These are phyloP conservation scores for Epistrophe eligans DNA, from an alignment of 2,888 invertebrate species.

Conservation along the genomic window DNA sequence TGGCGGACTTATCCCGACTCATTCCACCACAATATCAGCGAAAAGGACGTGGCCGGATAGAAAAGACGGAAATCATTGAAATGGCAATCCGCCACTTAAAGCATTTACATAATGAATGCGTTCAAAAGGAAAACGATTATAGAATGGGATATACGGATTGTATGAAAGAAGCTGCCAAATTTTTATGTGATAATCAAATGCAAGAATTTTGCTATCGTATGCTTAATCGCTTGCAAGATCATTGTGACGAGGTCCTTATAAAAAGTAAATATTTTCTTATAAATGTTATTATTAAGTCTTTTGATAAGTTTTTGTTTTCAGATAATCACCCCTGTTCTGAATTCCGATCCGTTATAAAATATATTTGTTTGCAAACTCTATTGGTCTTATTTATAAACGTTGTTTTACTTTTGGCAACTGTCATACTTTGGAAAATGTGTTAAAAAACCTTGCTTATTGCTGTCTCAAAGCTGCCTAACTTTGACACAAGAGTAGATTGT, in stretches of 20 bases:
- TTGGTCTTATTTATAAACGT: too few species aligned
- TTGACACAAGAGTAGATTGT: too few species aligned
- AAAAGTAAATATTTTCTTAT: constrained; percentile 84
- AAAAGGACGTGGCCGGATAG: constrained; percentile 97
- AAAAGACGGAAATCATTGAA: constrained; percentile 99
- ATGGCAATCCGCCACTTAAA: constrained; percentile 98
- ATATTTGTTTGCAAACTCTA: too few species aligned
- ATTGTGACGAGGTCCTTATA: constrained; percentile 87
- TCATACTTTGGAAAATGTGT: too few species aligned
- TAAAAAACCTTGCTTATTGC: too few species aligned
- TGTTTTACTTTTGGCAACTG: too few species aligned
- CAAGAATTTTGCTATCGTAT: constrained; percentile 93
- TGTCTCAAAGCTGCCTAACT: too few species aligned
- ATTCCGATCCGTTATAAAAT: too few species aligned
- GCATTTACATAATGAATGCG: constrained; percentile 89
- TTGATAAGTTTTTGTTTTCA: too few species aligned
- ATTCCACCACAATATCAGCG: constrained; percentile 97
- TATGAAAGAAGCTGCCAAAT: constrained; percentile 94
- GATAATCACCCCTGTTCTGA: too few species aligned
- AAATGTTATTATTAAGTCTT: not conserved
- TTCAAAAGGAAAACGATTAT: constrained; percentile 85
- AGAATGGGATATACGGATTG: constrained; percentile 96
- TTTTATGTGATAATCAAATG: constrained; percentile 93
- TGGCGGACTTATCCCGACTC: constrained; percentile 95
- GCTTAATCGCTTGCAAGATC: constrained; percentile 92